phyloP scores from a whole-genome alignment of 2,797 vertebrate species.

The Diplodus puntazzo region DNA sequence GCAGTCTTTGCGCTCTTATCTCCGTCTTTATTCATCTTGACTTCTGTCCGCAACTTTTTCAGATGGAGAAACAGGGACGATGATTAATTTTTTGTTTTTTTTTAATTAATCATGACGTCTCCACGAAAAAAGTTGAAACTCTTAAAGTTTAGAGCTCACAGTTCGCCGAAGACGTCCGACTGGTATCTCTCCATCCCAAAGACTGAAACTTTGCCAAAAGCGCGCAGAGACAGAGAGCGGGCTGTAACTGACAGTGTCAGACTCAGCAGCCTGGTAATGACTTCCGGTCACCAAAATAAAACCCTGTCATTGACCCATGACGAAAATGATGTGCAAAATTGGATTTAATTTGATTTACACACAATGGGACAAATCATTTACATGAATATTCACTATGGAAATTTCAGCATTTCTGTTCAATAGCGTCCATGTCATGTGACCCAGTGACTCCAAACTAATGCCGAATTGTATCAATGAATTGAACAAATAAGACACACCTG shows the following conservation, averaged over 20 bases:
- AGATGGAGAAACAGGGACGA: neutral
- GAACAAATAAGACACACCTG: too few relatives aligned
- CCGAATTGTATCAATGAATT: too few relatives aligned
- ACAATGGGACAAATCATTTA: too few relatives aligned
- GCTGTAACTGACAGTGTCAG: neutral
- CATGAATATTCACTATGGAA: too few relatives aligned
- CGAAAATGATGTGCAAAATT: neutral
- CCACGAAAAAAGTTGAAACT: neutral
- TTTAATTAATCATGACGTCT: neutral
- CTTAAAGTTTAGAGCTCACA: neutral
- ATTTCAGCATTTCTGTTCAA: too few relatives aligned
- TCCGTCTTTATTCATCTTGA: slow-evolving; percentile 74
- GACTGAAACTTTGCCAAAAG: slow-evolving; percentile 56
- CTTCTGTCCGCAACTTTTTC: slow-evolving; percentile 20
- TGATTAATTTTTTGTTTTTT: neutral
- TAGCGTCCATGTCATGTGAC: too few relatives aligned
- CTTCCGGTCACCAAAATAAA: slow-evolving; percentile 70
- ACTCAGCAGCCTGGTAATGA: neutral
- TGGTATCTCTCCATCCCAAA: slow-evolving; percentile 35
- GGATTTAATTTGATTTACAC: too few relatives aligned
- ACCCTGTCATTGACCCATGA: neutral
- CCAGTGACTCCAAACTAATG: too few relatives aligned
- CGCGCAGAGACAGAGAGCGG: neutral
- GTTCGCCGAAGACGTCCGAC: slow-evolving; percentile 1
- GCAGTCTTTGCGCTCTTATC: slow-evolving; percentile 64